Evolutionary conservation across 2,113 vertebrate species (phyloP), one percentile per base, ranked within the genome.

Genomic region (Butastur rufipennis): DNA sequence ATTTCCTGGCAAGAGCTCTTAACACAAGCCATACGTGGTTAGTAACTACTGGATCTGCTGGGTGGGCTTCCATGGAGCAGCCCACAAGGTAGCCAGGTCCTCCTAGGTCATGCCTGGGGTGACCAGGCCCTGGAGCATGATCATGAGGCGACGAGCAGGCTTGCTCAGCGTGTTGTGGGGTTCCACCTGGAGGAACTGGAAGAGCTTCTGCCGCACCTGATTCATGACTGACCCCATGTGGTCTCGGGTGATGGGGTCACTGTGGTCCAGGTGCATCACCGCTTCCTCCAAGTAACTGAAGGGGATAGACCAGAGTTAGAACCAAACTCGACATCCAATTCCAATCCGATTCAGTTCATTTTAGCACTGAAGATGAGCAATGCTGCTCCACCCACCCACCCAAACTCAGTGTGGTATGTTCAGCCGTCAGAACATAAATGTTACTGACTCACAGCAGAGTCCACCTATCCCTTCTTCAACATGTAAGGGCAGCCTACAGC

Each of bases 281-380:
- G 99, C 99, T 31, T 99, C 99, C 96, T 99, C 99, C 96, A 99
- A 93, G 97, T 99, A 99, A 96, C 99, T 99, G 96, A 16, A 27
- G 70, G 93, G 93, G 47, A 96, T 32, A 92, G 34, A 68, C 1
- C 4, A 19, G 32, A 12, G 80, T 97, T 72, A 96, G 75, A 65
- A 61, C 2, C 27, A 17, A 82, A 45, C 20, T 18, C 32, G 32
- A 2, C 1, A 0, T 0, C 6, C 0, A 0, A 86, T 11, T 55
- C 42, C 23, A 38, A 3, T 3, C 11, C 0, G 0, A 32, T 18
- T 52, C n/a, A 5, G 8, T 31, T 73, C 36, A 13, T 3, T n/a
- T 19, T 9, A 36, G 73, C 17, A 6, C 25, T 10, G 18, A 34
- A 73, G 45, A 40, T 3, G 14, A 16, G 27, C 6, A 15, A 2